Evolutionary conservation across 2,888 invertebrate species (phyloP), one percentile per base, ranked within the genome.

Genomic region (Oegoconia quadripuncta): DNA sequence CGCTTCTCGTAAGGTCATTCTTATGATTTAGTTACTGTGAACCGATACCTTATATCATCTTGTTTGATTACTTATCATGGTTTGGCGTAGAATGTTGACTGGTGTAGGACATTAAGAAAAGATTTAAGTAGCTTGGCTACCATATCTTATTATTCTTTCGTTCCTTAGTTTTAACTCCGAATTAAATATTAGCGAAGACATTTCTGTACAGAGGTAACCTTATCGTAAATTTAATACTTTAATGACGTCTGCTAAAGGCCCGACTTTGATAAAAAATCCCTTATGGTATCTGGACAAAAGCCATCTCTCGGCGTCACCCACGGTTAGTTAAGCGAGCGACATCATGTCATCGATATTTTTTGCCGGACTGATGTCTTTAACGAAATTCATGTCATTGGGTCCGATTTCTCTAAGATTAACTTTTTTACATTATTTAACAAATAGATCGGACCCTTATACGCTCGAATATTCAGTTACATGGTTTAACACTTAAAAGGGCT

Each of bases 401-500:
- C 76, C 76, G 83, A 83, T 86, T 84, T 80, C 82, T 80, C 79
- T 74, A 72, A 83, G 82, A 84, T 86, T 84, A 84, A 76, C 68
- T 78, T 83, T 81, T 83, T 82, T 79, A 79, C 74, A 74, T 78
- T 79, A 82, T 80, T 81, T 78, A 84, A 86, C 86, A 87, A 86
- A 87, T 87, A 87, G 86, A 84, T 81, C 78, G 76, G 79, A 72
- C 79, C 82, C 82, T 83, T 80, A 74, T 76, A 80, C 79, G 80
- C 64, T 80, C 82, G 74, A 84, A 86, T 87, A 86, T 87, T 86
- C 84, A 80, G 86, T 86, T 87, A 87, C 86, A 87, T 80, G 86
- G 84, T 87, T 87, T 86, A 87, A 87, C 86, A 87, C 86, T 87
- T 87, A 86, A 86, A 87, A 86, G 84, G 83, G 80, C 86, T 86